phyloP scores from a whole-genome alignment of 2,113 vertebrate species.

The Prochilodus magdalenae region DNA sequence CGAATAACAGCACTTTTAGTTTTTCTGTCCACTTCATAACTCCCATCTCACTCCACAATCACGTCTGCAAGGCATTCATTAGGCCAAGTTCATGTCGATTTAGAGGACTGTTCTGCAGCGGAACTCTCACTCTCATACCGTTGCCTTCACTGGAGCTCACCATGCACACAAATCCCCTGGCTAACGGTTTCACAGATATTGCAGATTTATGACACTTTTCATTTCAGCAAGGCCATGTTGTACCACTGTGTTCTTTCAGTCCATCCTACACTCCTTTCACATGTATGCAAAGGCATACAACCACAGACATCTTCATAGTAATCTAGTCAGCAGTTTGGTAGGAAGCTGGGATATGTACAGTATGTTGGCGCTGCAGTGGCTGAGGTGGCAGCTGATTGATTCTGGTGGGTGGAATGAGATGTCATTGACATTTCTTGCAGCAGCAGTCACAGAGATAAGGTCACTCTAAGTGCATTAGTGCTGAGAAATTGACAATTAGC shows the following conservation, averaged over 20 bases:
- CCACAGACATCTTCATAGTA: background rate
- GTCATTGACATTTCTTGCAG: conserved; percentile 52
- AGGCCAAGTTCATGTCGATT: conserved; percentile 18
- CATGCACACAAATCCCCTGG: background rate
- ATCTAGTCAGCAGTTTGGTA: conserved; percentile 15
- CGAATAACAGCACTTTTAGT: conserved; percentile 7
- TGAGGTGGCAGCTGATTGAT: conserved; percentile 25
- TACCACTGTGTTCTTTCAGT: background rate
- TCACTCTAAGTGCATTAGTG: conserved; percentile 53
- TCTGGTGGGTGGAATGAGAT: conserved; percentile 40
- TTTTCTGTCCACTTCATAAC: conserved; percentile 22
- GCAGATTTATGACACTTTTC: background rate
- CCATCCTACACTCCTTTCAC: background rate
- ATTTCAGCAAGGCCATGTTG: background rate
- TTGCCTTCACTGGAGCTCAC: background rate
- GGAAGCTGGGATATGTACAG: conserved; percentile 5
- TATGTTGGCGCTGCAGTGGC: conserved; percentile 3
- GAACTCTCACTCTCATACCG: background rate
- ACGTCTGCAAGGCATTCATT: conserved; percentile 24
- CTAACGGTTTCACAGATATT: background rate
- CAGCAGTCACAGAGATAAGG: conserved; percentile 48
- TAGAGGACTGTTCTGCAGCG: conserved; percentile 15
- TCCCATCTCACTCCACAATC: background rate
- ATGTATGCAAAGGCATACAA: background rate
- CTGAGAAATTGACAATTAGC: conserved; percentile 49